Base-by-base conservation (phyloP, 2,888 invertebrate genomes). In the Alentia gelatinosa region DNA sequence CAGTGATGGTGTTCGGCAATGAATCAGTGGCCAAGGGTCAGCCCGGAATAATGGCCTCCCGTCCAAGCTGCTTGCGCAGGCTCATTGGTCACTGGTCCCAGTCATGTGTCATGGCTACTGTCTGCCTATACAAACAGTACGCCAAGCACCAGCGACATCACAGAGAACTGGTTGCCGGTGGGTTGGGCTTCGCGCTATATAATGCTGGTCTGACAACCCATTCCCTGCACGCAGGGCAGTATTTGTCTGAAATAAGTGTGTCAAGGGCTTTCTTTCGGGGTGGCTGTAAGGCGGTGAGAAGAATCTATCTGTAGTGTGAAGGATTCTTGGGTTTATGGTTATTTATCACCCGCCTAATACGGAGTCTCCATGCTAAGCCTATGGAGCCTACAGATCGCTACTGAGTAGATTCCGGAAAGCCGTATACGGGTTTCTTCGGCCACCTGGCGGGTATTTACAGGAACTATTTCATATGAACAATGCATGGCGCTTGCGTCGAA, bases 71-170 rank as follows among this genome's bases (percentile, higher is more conserved):
- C 30, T 30, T 30, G 3, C 5, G 30, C n/a, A 1, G 23, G 30
- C 26, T 12, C 30, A 68, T 68, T 68, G 68, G 68, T 68, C 68
- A 4, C 68, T 68, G 30, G 4, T 4, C 0, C 68, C 30, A 68
- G 26, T 26, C 68, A 68, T 68, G n/a, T 68, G 30, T 19, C n/a
- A 56, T 56, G 30, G 68, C 26, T 15, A 30, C 68, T 68, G 4
- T 68, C 68, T 68, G 68, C 68, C 68, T 68, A 15, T 68, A 68
- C 68, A 68, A 68, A 68, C 68, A 68, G 30, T 68, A 68, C 68
- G 26, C 30, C 4, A 1, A 26, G 3, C 26, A 68, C 68, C 30
- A 68, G 30, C 68, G 30, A 30, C 68, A 68, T 68, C 68, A 68
- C 26, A 26, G 12, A 3, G 0, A 9, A 26, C 68, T n/a, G n/a